phyloP scores from a whole-genome alignment of 2,888 invertebrate species.

The Tortricodes alternella region DNA sequence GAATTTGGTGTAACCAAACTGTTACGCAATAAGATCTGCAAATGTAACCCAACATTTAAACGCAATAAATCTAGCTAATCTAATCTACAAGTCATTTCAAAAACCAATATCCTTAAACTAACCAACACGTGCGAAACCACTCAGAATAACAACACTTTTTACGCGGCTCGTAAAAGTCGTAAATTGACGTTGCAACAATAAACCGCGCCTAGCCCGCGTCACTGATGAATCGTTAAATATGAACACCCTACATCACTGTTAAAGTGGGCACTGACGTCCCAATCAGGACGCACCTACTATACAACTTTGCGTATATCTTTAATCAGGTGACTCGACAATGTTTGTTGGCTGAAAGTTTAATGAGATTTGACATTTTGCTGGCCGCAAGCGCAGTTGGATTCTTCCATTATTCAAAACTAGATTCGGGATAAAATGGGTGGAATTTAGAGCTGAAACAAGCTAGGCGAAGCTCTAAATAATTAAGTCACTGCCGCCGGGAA shows the following conservation, averaged over 20 bases:
- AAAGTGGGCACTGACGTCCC: no score
- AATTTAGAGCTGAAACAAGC: neutral
- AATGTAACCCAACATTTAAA: no score
- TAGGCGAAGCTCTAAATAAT: neutral
- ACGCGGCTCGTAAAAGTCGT: slow-evolving; percentile 1
- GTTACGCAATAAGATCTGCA: no score
- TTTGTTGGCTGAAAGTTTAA: neutral
- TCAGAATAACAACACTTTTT: slow-evolving; percentile 6
- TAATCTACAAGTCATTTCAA: neutral
- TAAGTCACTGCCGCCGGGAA: neutral
- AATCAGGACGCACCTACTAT: no score
- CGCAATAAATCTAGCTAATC: no score
- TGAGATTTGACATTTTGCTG: neutral
- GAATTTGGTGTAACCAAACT: no score
- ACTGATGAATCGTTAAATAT: slow-evolving; percentile 8
- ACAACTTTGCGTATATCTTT: no score
- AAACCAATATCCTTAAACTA: neutral
- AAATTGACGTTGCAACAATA: no score
- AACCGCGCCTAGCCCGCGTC: neutral
- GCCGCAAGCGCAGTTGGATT: neutral
- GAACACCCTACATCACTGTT: neutral
- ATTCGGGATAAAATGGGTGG: neutral
- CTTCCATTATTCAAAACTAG: slow-evolving; percentile 4
- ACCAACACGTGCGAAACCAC: slow-evolving; percentile 8
- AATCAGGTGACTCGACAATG: neutral